Evolutionary conservation across 35 echinoderm and acorn worm species (phyloP).

Genomic region (Ptychodera flava): DNA sequence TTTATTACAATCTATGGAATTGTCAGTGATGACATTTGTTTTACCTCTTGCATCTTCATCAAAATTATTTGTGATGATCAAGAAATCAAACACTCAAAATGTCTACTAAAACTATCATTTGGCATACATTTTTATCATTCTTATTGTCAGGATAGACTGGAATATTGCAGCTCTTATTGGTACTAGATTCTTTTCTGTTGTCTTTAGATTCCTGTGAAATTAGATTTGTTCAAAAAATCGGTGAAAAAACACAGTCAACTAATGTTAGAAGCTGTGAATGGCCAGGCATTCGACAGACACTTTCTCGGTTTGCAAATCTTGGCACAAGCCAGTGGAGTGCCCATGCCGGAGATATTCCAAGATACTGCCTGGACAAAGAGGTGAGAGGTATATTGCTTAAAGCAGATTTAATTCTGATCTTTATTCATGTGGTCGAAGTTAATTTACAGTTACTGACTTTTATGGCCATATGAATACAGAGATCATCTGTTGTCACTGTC

Average conservation of each 20-base stretch:
- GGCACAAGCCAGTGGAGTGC: conserved; percentile 12
- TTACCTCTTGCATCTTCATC: too few species aligned
- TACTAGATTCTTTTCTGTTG: background rate
- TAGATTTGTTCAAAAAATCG: conserved; percentile 37
- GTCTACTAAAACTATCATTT: background rate
- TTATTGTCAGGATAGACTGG: too few species aligned
- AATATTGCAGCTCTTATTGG: background rate
- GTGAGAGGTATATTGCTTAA: too few species aligned
- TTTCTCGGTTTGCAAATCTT: conserved; percentile 18
- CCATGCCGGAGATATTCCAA: conserved; percentile 18
- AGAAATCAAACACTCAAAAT: background rate
- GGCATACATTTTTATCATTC: background rate
- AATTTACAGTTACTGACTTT: too few species aligned
- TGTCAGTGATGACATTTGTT: background rate
- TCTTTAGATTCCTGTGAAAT: conserved; percentile 19
- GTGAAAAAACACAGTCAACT: conserved; percentile 41
- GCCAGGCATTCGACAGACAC: conserved; percentile 27
- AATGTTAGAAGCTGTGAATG: conserved; percentile 43
- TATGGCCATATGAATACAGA: too few species aligned
- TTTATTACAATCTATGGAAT: background rate
- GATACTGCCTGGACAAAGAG: conserved; percentile 25
- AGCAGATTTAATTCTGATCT: too few species aligned
- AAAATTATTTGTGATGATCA: background rate
- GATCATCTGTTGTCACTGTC: too few species aligned
- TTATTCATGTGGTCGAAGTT: too few species aligned